phyloP scores from a whole-genome alignment of 2,888 invertebrate species.

The Orgyia antiqua region DNA sequence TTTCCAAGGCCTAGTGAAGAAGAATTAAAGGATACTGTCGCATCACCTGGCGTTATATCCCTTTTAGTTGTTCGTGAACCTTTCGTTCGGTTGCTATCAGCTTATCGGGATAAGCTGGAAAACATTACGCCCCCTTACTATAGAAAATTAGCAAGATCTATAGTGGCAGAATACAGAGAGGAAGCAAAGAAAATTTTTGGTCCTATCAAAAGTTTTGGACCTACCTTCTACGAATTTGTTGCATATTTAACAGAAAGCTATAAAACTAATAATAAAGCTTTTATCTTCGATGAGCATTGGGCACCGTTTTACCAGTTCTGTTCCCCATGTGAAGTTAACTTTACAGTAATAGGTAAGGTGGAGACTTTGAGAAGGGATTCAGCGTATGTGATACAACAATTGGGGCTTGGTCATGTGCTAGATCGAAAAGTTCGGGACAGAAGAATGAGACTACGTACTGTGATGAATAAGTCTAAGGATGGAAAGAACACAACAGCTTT shows the following conservation, averaged over 20 bases:
- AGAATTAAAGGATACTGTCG: conserved; percentile 79
- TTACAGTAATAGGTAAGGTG: conserved; percentile 80
- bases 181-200: conserved; percentile 46
- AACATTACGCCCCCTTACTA: conserved; percentile 83
- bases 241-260: conserved; percentile 81
- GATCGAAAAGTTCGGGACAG: conserved; percentile 66
- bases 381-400: conserved; percentile 77
- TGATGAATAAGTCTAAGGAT: conserved; percentile 75
- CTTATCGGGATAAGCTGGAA: conserved; percentile 86
- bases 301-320: conserved; percentile 81
- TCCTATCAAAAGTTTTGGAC: conserved; percentile 65
- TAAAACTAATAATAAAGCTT: conserved; percentile 60
- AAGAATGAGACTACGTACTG: conserved; percentile 68
- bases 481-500: conserved; percentile 64
- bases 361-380: conserved; percentile 80
- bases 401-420: conserved; percentile 75
- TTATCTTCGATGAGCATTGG: conserved; percentile 80
- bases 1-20: conserved; percentile 82
- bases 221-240: conserved; percentile 85
- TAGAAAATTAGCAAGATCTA: conserved; percentile 81
- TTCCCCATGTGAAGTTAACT: conserved; percentile 82
- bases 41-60: conserved; percentile 79
- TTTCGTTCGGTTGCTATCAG: conserved; percentile 84
- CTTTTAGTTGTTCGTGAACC: conserved; percentile 85
- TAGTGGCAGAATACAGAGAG: conserved; percentile 79